Percentiles rank a stretch among this genome's conserved stretches.
These are phyloP conservation scores for Rhynchomys soricoides DNA, from an alignment of 2,113 vertebrate species.

Conservation along the genomic window DNA sequence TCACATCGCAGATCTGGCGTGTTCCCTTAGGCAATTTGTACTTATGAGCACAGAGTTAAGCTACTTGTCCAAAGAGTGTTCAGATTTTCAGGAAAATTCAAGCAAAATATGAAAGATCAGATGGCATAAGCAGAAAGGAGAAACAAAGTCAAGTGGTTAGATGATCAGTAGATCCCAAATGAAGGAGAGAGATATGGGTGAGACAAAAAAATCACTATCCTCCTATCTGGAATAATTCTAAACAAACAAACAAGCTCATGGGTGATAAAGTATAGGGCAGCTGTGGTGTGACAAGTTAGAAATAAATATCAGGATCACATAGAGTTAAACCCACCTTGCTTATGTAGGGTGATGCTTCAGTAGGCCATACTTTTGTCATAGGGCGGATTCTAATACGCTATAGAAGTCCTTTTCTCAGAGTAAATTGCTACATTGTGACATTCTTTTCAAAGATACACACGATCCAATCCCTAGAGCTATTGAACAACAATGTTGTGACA, in stretches of 20 bases:
- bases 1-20: neutral
- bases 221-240: neutral
- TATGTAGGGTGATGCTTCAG: neutral
- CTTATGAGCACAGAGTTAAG: conserved; percentile 16
- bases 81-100: conserved; percentile 37
- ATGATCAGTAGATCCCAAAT: neutral
- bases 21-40: neutral
- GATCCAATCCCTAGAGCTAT: neutral
- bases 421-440: conserved; percentile 3
- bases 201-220: neutral
- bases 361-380: conserved; percentile 32
- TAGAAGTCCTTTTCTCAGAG: neutral
- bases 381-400: neutral
- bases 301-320: conserved; percentile 16
- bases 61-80: neutral
- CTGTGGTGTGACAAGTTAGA: neutral
- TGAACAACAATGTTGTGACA: neutral
- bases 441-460: conserved; percentile 25
- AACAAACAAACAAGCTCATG: neutral
- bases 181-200: neutral
- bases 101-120: conserved; percentile 8
- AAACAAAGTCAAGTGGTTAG: neutral
- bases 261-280: neutral
- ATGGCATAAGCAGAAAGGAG: neutral
- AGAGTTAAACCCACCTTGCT: neutral